Evolutionary conservation across 2,888 invertebrate species (phyloP), one percentile per base, ranked within the genome.

Genomic region (Dastarcus helophoroides): DNA sequence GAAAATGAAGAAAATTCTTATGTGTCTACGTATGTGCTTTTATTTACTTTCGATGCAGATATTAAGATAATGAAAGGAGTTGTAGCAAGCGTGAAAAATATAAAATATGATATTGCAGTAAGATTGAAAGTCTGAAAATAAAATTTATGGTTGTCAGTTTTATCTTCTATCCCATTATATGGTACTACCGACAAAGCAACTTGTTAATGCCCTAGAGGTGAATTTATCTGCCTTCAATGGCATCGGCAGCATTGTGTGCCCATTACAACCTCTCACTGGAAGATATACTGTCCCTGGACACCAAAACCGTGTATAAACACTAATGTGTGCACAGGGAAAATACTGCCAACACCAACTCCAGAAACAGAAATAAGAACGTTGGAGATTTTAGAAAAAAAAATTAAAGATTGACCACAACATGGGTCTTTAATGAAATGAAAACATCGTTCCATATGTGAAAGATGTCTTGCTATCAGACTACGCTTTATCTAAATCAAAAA

Each of bases 1-100:
- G n/a, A n/a, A n/a, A n/a, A 32, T 15, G 29, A 29, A 8, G 37
- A 31, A 29, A 37, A 37, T 19, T 23, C 31, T 2, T 37, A 29
- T 12, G 10, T n/a, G 3, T 34, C 34, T 29, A 29, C 29, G 15
- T 13, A 38, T 23, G 38, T 38, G 6, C 7, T 3, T 2, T 22
- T 11, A 3, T 23, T 28, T 17, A 3, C 22, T 3, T 37, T 32
- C 26, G 31, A 37, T 10, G 6, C 22, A 4, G 29, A 32, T 8
- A 16, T 31, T 2, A 4, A 26, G 10, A 34, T 35, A 12, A 23
- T 32, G 10, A 29, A 29, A 32, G 35, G 35, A 10, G 24, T 19
- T 14, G 38, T 35, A 6, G 5, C 35, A 13, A 31, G 30, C 15
- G 28, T 36, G 27, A 33, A 30, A 26, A 30, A 36, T 11, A 14